Conservation (phyloP, 2,113 vertebrate genomes). For the Microcebus jonahi region DNA sequence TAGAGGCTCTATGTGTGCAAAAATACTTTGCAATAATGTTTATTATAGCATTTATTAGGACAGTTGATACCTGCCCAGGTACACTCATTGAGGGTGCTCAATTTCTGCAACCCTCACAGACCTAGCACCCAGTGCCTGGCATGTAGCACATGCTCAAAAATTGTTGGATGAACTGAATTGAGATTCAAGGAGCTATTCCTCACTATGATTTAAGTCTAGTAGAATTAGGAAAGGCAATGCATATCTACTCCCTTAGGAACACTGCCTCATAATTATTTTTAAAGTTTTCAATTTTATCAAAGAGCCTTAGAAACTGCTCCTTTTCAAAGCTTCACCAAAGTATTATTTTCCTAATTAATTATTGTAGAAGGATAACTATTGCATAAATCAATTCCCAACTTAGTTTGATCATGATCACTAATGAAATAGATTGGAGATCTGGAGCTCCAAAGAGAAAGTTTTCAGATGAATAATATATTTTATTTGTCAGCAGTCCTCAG, state of each 20-base stretch:
- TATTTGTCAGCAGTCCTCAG: constrained; percentile 82
- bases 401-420: constrained; percentile 76
- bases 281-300: constrained; percentile 79
- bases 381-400: constrained; percentile 79
- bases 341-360: constrained; percentile 81
- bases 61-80: not conserved
- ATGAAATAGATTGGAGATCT: constrained; percentile 73
- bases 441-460: constrained; percentile 70
- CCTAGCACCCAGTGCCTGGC: not conserved
- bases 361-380: constrained; percentile 75
- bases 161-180: constrained; percentile 55
- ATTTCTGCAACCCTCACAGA: not conserved
- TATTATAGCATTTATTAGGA: not conserved
- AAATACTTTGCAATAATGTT: not conserved
- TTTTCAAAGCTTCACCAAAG: constrained; percentile 72
- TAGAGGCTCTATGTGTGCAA: not conserved
- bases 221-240: constrained; percentile 59
- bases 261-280: constrained; percentile 76
- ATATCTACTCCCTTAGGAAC: constrained; percentile 67
- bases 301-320: constrained; percentile 65
- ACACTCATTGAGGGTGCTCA: not conserved
- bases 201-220: constrained; percentile 45
- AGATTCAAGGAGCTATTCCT: constrained; percentile 50
- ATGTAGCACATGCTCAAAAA: not conserved
- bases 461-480: constrained; percentile 78